Evolutionary conservation across 1,140 invertebrate genomes (phyloP).

Genomic region (Bombus balteatus): DNA sequence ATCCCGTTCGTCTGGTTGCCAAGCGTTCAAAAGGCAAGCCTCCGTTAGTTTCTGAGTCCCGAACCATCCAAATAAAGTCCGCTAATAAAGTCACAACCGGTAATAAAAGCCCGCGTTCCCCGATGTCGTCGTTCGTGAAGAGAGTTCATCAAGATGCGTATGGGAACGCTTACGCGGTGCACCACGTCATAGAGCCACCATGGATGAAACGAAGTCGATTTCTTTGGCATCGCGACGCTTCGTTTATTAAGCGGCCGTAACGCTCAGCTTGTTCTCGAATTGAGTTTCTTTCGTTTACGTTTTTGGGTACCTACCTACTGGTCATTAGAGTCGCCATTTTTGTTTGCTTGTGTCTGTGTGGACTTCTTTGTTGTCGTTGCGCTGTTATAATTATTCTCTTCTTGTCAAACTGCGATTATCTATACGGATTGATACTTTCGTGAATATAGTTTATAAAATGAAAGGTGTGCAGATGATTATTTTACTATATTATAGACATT

Average conservation of each 20-base stretch:
- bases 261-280: neutral
- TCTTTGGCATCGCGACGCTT: neutral
- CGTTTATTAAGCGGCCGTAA: constrained; percentile 1
- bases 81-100: neutral
- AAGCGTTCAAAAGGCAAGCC: neutral
- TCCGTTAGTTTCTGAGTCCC: neutral
- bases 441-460: too few species aligned
- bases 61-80: neutral
- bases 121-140: neutral
- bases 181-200: neutral
- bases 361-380: neutral
- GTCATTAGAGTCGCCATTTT: neutral
- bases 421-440: too few species aligned
- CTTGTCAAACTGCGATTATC: too few species aligned
- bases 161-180: neutral
- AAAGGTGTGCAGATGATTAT: too few species aligned
- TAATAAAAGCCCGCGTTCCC: neutral
- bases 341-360: neutral
- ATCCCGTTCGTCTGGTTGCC: neutral
- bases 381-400: too few species aligned
- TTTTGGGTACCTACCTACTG: neutral
- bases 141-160: constrained; percentile 2
- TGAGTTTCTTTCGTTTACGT: neutral
- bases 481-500: too few species aligned
- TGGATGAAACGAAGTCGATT: neutral